Percentiles rank a stretch among this genome's conserved stretches.
Conservation (phyloP, 2,888 invertebrate genomes). For the Tortricodes alternella region DNA sequence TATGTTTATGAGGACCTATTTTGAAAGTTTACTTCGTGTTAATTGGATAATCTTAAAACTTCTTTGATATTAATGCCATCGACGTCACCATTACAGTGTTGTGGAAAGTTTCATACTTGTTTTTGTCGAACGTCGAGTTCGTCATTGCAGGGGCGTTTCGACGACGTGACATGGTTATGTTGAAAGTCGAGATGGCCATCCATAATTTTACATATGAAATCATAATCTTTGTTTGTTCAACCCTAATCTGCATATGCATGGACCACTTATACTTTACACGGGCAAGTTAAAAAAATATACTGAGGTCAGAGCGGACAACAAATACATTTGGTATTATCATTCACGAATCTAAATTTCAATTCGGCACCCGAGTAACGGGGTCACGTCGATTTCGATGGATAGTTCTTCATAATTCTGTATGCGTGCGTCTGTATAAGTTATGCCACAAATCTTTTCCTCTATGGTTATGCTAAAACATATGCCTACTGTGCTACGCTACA, state of each 20-base stretch:
- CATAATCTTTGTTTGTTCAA: slow-evolving; percentile 70
- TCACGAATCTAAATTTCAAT: slow-evolving; percentile 75
- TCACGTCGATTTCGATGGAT: slow-evolving; percentile 68
- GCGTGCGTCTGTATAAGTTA: slow-evolving; percentile 46
- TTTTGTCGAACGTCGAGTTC: slow-evolving; percentile 7
- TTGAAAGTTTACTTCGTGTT: too few relatives aligned
- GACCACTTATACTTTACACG: slow-evolving; percentile 58
- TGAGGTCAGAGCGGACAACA: slow-evolving; percentile 71
- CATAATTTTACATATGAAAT: slow-evolving; percentile 73
- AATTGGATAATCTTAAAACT: too few relatives aligned
- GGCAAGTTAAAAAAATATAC: slow-evolving; percentile 54
- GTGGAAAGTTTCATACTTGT: slow-evolving; percentile 3
- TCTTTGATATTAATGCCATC: not conserved
- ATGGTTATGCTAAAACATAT: too few relatives aligned
- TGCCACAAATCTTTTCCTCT: slow-evolving; percentile 42
- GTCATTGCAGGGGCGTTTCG: slow-evolving; percentile 13
- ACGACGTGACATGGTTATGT: slow-evolving; percentile 51
- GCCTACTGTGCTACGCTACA: slow-evolving; percentile 46
- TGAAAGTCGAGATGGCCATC: slow-evolving; percentile 65
- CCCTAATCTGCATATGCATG: slow-evolving; percentile 73
- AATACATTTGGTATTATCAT: slow-evolving; percentile 74
- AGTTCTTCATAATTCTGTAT: slow-evolving; percentile 64
- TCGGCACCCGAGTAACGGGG: slow-evolving; percentile 72
- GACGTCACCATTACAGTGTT: not conserved
- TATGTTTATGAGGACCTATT: too few relatives aligned